These are phyloP conservation scores for Agrotis puta DNA, from an alignment of 2,888 invertebrate species.

Conservation along the genomic window DNA sequence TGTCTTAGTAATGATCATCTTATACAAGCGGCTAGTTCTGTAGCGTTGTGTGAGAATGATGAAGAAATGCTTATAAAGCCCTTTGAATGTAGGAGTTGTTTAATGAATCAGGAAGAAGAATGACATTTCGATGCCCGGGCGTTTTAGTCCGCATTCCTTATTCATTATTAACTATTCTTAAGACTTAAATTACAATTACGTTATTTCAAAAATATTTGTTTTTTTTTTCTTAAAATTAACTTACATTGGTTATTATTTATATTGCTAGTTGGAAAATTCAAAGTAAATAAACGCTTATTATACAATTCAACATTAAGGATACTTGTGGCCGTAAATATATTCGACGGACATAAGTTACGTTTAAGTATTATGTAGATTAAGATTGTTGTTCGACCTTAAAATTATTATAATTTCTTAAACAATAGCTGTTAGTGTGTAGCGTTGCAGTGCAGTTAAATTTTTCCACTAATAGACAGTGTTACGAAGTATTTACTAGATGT, in stretches of 20 bases:
- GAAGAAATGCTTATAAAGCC: conserved; percentile 12
- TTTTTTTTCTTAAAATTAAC: background rate
- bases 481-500: conserved; percentile 45
- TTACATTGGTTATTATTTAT: background rate
- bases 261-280: background rate
- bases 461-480: conserved; percentile 34
- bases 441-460: conserved; percentile 60
- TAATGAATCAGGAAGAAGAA: conserved; percentile 26
- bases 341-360: conserved; percentile 57
- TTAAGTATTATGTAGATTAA: conserved; percentile 67
- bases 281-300: conserved; percentile 16
- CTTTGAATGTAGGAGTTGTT: conserved; percentile 18
- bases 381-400: conserved; percentile 60
- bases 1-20: background rate
- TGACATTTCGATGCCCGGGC: conserved; percentile 47
- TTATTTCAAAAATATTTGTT: background rate
- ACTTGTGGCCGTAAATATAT: conserved; percentile 62
- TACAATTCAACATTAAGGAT: conserved; percentile 28
- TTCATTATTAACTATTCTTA: conserved; percentile 44
- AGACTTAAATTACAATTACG: conserved; percentile 12
- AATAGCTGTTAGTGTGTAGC: conserved; percentile 52
- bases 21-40: conserved; percentile 21
- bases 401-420: conserved; percentile 50
- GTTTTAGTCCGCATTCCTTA: conserved; percentile 51
- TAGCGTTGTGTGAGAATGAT: conserved; percentile 2